Evolutionary conservation across 2,888 invertebrate genomes (phyloP), one percentile per base, ranked within the genome.

Genomic region (Copidosoma aretas): DNA sequence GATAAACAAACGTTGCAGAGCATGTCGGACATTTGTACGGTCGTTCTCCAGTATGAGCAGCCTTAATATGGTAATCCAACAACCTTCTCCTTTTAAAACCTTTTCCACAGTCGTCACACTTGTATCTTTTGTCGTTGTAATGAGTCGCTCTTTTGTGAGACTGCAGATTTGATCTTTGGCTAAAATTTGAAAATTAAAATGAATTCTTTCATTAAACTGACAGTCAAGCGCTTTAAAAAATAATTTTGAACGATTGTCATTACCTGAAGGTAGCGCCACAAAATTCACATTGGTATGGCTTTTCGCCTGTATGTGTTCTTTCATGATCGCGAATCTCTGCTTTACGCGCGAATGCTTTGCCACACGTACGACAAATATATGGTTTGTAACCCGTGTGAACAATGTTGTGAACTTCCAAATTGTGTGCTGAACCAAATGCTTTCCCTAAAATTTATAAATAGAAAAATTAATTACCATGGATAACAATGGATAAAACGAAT

Each of bases 291-390:
- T 89, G 88, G 80, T 90, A 93, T 0, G 93, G 93, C 2, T 91
- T 88, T 81, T 93, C 93, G 0, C 93, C 92, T 0, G 94, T 94
- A 73, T 94, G 94, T 3, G 89, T 92, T 41, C 93, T 84, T 80
- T 91, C 90, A 75, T 94, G 94, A 81, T 93, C 93, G n/a, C 89
- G 83, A 1, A 94, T 90, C 79, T 93, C 93, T 0, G 91, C 91
- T 57, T 91, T 87, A 0, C 93, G 81, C 0, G 92, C 92, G 84
- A 93, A 93, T 0, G 89, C 89, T 80, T 92, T 93, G 0, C 89
- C 88, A 78, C 93, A 93, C 14, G 88, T 84, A 4, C 88, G 85
- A 76, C 93, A 93, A 52, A 88, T 86, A 78, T 88, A 92, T 0
- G 91, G 91, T 75, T 90, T 90, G 73, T 87, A 88, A 0, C 92